Evolutionary conservation across 2,888 invertebrate genomes (phyloP).

Genomic region (Azorinus chamasolen): DNA sequence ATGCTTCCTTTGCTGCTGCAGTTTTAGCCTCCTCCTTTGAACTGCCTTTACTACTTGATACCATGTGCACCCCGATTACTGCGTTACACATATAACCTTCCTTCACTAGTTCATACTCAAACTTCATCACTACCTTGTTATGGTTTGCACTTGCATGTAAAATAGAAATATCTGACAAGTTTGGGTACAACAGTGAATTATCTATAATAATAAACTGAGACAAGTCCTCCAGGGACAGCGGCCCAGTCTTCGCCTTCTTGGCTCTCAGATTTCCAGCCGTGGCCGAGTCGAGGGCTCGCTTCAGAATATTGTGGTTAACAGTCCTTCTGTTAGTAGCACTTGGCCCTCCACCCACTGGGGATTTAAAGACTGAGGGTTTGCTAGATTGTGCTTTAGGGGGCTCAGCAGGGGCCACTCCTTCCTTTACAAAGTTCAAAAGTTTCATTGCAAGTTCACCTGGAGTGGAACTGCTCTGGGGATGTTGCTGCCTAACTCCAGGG

Average conservation of each 20-base stretch:
- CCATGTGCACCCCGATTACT: conserved; percentile 67
- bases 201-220: conserved; percentile 77
- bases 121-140: conserved; percentile 76
- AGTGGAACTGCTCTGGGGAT: not conserved
- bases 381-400: no score
- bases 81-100: conserved; percentile 68
- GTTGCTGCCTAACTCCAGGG: not conserved
- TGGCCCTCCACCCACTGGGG: no score
- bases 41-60: conserved; percentile 67
- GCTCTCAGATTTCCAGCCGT: no score
- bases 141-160: conserved; percentile 78
- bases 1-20: conserved; percentile 69
- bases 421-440: conserved; percentile 39
- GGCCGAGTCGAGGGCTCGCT: no score
- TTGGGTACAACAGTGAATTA: conserved; percentile 37
- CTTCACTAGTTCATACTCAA: conserved; percentile 65
- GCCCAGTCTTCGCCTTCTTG: not conserved
- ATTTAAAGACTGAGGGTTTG: no score
- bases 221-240: conserved; percentile 52
- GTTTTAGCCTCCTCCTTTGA: conserved; percentile 72
- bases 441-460: conserved; percentile 25
- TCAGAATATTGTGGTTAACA: no score
- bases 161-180: conserved; percentile 59
- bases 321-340: no score
- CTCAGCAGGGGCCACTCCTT: not conserved